Conservation (phyloP, 2,113 vertebrate genomes). For the Pundamilia nyererei region DNA sequence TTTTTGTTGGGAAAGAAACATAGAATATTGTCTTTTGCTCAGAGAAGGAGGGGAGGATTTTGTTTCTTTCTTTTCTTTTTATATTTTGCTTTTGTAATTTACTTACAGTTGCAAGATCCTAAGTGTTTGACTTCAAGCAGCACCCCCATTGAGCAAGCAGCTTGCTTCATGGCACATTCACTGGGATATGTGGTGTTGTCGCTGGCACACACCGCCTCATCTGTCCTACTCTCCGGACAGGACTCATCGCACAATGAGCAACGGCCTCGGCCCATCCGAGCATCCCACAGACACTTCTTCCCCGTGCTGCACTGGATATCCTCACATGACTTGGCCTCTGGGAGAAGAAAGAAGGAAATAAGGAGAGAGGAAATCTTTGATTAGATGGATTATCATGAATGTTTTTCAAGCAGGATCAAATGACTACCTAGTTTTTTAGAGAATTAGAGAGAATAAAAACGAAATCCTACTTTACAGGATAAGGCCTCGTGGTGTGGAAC, state of each 20-base stretch:
- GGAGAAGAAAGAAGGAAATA: constrained; percentile 8
- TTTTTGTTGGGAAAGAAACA: constrained; percentile 66
- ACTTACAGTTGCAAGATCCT: constrained; percentile 99
- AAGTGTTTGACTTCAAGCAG: constrained; percentile 96
- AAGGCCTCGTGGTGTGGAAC: not conserved
- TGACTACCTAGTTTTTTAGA: not conserved
- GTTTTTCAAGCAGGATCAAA: constrained; percentile 16
- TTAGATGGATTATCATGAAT: constrained; percentile 16
- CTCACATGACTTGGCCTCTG: constrained; percentile 98
- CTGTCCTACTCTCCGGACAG: constrained; percentile 87
- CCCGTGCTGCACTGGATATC: constrained; percentile 90
- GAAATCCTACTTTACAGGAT: not conserved
- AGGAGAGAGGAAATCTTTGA: constrained; percentile 15
- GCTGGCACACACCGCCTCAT: constrained; percentile 94
- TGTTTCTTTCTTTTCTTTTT: constrained; percentile 63
- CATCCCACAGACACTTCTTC: constrained; percentile 97
- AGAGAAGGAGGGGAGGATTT: not conserved
- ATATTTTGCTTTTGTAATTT: constrained; percentile 71
- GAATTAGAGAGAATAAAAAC: not conserved
- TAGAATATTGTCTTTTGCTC: constrained; percentile 66
- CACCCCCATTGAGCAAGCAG: constrained; percentile 88
- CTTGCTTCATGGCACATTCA: constrained; percentile 95
- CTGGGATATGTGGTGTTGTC: constrained; percentile 97
- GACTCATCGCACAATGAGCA: constrained; percentile 86
- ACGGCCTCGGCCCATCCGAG: constrained; percentile 86